phyloP scores from a whole-genome alignment of 2,113 vertebrate species.

The Prionailurus bengalensis region DNA sequence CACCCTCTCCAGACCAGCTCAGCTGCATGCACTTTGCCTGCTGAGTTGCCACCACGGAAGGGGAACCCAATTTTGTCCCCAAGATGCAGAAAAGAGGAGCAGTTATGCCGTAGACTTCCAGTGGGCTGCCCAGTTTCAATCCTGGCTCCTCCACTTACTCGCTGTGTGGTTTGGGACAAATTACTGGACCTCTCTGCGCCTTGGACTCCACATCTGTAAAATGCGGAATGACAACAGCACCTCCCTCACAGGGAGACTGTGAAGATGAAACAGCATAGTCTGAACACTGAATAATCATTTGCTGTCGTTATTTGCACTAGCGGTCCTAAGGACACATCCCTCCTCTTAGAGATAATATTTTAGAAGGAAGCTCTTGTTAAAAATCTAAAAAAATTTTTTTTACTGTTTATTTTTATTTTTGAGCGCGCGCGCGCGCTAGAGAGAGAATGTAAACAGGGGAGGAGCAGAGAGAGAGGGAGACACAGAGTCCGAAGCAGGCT shows the following conservation, averaged over 20 bases:
- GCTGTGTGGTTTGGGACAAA: background rate
- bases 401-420: too few relatives aligned
- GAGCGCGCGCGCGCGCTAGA: too few relatives aligned
- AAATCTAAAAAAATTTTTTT: too few relatives aligned
- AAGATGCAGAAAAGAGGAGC: background rate
- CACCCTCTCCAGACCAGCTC: background rate
- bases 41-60: background rate
- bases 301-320: background rate
- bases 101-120: background rate
- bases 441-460: too few relatives aligned
- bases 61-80: background rate
- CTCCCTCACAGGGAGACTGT: background rate
- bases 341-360: background rate
- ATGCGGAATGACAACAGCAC: accelerated
- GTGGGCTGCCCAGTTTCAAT: background rate
- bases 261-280: background rate
- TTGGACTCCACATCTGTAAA: background rate
- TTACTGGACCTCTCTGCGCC: background rate
- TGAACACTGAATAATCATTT: background rate
- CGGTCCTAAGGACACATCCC: background rate
- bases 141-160: background rate
- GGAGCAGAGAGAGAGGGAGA: too few relatives aligned
- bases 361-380: background rate
- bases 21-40: background rate
- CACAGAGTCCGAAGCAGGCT: too few relatives aligned